Percentiles rank a stretch among this genome's conserved stretches.
Evolutionary conservation across 2,113 vertebrate species (phyloP).

Genomic region (Menura novaehollandiae): DNA sequence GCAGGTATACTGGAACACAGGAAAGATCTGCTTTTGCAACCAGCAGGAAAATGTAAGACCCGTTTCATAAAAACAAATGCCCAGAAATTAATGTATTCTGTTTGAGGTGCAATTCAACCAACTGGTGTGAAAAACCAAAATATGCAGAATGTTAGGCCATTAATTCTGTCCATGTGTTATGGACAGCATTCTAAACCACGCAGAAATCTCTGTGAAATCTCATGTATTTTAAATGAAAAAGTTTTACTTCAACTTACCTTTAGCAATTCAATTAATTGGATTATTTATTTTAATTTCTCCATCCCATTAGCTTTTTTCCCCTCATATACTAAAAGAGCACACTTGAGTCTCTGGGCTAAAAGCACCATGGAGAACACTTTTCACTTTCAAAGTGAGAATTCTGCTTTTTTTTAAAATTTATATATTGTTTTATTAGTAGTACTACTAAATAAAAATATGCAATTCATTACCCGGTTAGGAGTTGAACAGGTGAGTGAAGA

Average conservation of each 20-base stretch:
- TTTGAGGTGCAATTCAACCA: background rate
- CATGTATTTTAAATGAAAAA: background rate
- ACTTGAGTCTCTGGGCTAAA: background rate
- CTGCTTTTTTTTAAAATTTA: background rate
- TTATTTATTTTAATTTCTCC: background rate
- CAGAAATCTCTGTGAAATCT: background rate
- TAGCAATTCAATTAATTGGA: background rate
- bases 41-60: background rate
- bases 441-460: background rate
- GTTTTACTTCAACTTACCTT: background rate
- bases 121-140: background rate
- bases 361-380: background rate
- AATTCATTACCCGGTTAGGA: constrained; percentile 76
- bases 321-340: background rate
- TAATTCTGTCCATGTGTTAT: background rate
- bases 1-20: background rate
- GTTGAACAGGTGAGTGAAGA: constrained; percentile 67
- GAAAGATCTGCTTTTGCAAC: background rate
- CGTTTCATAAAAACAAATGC: background rate
- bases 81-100: background rate
- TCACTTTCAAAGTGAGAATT: background rate
- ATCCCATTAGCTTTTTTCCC: background rate
- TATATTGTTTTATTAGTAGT: background rate
- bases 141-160: background rate
- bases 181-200: background rate